Conservation (phyloP, 2,797 vertebrate species). For the Onychomys leucogaster region DNA sequence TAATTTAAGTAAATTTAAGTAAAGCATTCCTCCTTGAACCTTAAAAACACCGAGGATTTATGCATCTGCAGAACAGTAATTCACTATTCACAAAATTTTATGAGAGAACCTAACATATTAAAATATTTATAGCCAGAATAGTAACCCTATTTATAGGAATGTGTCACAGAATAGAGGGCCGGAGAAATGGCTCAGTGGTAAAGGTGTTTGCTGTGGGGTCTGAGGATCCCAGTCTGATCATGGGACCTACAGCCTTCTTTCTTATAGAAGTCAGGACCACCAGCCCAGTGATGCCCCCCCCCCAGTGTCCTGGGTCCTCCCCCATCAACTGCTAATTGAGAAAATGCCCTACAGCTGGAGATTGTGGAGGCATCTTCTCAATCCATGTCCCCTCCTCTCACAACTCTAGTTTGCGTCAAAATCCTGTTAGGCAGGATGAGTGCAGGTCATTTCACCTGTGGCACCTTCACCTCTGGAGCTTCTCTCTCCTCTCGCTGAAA, state of each 20-base stretch:
- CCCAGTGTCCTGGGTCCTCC: background rate
- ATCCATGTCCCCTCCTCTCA: background rate
- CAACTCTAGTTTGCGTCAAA: background rate
- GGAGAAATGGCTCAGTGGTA: no score
- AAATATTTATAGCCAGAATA: background rate
- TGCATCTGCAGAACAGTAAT: background rate
- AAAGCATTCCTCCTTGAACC: background rate
- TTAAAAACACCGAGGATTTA: background rate
- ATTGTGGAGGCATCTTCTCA: background rate
- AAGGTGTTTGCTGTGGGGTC: no score
- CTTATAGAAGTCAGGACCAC: background rate
- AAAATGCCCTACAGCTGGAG: background rate
- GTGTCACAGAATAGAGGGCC: background rate
- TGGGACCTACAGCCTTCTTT: no score
- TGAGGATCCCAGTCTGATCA: no score
- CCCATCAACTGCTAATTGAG: background rate
- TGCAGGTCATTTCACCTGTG: background rate
- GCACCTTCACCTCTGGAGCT: accelerated
- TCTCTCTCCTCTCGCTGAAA: no score
- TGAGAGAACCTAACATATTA: background rate
- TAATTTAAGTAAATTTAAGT: background rate
- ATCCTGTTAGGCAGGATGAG: background rate
- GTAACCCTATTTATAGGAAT: background rate
- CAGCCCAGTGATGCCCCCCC: background rate
- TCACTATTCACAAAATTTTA: no score